phyloP scores from a whole-genome alignment of 2,113 vertebrate genomes.

The Mirza zaza region DNA sequence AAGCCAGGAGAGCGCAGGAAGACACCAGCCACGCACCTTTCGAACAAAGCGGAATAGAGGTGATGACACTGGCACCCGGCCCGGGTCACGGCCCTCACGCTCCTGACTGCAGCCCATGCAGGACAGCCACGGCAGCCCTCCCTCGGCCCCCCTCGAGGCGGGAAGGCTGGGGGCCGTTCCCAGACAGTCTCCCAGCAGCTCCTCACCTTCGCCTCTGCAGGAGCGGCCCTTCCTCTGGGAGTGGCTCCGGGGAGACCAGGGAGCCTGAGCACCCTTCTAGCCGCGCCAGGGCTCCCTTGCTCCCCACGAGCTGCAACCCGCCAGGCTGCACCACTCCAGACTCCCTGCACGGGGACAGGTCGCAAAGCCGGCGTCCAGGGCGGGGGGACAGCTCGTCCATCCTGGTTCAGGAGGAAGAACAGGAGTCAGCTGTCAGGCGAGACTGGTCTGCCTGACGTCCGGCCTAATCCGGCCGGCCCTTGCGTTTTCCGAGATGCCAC shows the following conservation, averaged over 20 bases:
- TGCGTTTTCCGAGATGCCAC: accelerated
- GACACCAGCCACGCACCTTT: accelerated
- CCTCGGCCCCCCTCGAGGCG: too few relatives aligned
- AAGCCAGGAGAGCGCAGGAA: background rate
- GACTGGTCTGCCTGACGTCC: background rate
- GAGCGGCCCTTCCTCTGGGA: too few relatives aligned
- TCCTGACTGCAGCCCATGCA: background rate
- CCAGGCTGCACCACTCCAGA: accelerated
- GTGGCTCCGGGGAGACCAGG: background rate
- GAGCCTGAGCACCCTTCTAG: background rate
- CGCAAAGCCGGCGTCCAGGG: background rate
- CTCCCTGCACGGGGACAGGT: too few relatives aligned
- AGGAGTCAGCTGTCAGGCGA: background rate
- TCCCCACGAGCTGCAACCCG: background rate
- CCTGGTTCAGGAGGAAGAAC: background rate
- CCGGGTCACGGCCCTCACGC: background rate
- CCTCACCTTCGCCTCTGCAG: background rate
- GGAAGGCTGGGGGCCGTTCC: background rate
- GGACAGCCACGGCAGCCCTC: background rate
- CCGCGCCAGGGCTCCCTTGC: background rate
- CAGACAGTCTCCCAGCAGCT: background rate
- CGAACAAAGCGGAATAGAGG: background rate
- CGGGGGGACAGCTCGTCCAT: too few relatives aligned
- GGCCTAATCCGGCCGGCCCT: background rate
- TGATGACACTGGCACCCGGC: accelerated